A percentile compares a stretch with the other conserved stretches of the same genome.
phyloP scores from a whole-genome alignment of 2,797 vertebrate genomes.

The Eulemur mongoz region DNA sequence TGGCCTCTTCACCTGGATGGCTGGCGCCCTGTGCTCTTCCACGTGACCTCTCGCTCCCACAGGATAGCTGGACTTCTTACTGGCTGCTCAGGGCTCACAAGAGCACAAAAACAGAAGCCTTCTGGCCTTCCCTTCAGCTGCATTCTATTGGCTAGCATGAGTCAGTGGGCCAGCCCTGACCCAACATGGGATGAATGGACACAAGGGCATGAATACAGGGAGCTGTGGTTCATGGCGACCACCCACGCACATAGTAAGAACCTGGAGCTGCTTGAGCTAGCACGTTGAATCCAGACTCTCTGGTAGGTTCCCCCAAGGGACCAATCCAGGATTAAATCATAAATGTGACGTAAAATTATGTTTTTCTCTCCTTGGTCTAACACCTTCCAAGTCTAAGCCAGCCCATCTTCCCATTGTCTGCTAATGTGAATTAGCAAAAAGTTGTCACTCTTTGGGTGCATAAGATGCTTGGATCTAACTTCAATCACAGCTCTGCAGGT shows the following conservation, averaged over 20 bases:
- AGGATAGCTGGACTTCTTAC: neutral
- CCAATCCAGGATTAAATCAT: neutral
- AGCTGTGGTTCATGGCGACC: neutral
- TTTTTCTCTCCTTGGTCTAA: neutral
- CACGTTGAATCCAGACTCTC: neutral
- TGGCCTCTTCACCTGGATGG: accelerated
- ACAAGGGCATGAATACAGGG: accelerated
- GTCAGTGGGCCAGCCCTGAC: neutral
- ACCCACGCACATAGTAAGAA: neutral
- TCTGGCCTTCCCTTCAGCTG: neutral
- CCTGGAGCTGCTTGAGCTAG: neutral
- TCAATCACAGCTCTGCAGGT: neutral
- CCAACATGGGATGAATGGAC: neutral
- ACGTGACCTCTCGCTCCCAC: neutral
- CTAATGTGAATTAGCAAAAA: neutral
- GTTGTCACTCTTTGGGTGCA: neutral
- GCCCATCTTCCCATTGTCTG: neutral
- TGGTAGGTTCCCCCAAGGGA: neutral
- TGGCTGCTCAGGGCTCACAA: neutral
- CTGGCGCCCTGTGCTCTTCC: accelerated
- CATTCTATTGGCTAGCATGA: neutral
- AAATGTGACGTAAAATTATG: neutral
- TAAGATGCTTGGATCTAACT: neutral
- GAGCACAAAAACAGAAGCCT: neutral
- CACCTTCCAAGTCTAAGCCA: neutral